Evolutionary conservation across 2,113 vertebrate genomes (phyloP), one percentile per base, ranked within the genome.

Genomic region (Morone chrysops): DNA sequence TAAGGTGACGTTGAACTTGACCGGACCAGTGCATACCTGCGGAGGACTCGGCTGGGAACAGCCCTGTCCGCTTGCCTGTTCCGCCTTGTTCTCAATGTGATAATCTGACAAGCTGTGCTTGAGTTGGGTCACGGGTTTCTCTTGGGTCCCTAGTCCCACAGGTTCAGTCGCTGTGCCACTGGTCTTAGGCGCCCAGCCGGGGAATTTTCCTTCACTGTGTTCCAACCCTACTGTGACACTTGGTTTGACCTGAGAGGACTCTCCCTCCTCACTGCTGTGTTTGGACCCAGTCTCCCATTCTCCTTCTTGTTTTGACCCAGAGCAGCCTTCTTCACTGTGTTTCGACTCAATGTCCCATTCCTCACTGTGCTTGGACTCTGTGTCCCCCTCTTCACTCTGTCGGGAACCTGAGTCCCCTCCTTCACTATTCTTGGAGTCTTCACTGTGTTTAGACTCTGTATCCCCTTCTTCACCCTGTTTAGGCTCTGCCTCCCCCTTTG

Each of bases 1-100:
- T 91, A 99, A 92, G 57, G 97, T 97, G 90, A 99, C 90, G 17
- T 99, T 99, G 90, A 96, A 99, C 80, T 92, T 92, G 14, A 89
- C 84, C 0, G 90, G 87, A 53, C 84, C 79, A 0, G 83, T 62
- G 59, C 74, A 87, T 25, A 73, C 77, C 72, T 66, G 78, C 9
- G 86, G 83, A 53, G 92, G 91, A 67, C 90, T 93, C 18, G 93
- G 87, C 73, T 92, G 91, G 36, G 95, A 94, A 66, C 92, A 94
- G 43, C 93, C 89, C 87, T 92, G 92, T 9, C 83, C 86, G 3
- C 85, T 87, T 18, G 51, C 70, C 12, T 60, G 80, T 18, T 92
- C 88, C 20, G 93, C 90, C 48, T 90, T 90, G 69, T 92, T 84
- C 48, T 92, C 83, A 66, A 86, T 88, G 88, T 92, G 90, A 79